Base-by-base conservation (phyloP, 30 jellyfish, hydroid and myxozoan species). In the Morbakka virulenta region DNA sequence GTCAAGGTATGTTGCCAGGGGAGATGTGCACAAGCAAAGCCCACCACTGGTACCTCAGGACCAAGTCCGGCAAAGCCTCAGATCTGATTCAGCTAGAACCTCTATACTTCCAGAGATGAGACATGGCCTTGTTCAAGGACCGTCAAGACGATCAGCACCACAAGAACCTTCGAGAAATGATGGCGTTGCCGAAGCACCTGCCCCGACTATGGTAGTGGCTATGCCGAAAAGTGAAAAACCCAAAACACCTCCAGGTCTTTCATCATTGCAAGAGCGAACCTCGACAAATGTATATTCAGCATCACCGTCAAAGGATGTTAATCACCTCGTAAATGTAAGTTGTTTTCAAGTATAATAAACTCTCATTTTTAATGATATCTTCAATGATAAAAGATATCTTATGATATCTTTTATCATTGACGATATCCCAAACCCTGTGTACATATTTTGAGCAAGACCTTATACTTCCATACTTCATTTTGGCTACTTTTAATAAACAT, bases 171-270 rank as follows among this genome's bases (percentile, higher is more conserved):
- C 25, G 11, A 25, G 77, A 28, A 64, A 65, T 28, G 31, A 31
- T 28, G 77, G 25, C 17, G 77, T 31, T 12, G 57, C 33, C 78
- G 0, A 35, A 69, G n/a, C n/a, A n/a, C n/a, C n/a, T 27, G 91
- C 72, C 14, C 47, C 86, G 52, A 12, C 94, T 20, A 51, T 80
- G 32, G 74, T 64, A 11, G 13, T 88, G n/a, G 2, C 84, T 47
- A 34, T 27, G 4, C 29, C 91, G 9, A 78, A 72, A 35, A 67
- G 35, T 41, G 98, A 92, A 66, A 81, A 86, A 20, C 98, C 98
- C 0, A 92, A 92, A 62, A 92, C 98, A 2, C 98, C 98, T 26
- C 98, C 98, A 20, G 98, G 98, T 1, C 79, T 86, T 26, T 66
- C 76, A 74, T 86, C 96, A 23, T 47, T 86, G 77, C 96, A 86